Evolutionary conservation across 2,113 vertebrate species (phyloP).

Genomic region (Pongo abelii): DNA sequence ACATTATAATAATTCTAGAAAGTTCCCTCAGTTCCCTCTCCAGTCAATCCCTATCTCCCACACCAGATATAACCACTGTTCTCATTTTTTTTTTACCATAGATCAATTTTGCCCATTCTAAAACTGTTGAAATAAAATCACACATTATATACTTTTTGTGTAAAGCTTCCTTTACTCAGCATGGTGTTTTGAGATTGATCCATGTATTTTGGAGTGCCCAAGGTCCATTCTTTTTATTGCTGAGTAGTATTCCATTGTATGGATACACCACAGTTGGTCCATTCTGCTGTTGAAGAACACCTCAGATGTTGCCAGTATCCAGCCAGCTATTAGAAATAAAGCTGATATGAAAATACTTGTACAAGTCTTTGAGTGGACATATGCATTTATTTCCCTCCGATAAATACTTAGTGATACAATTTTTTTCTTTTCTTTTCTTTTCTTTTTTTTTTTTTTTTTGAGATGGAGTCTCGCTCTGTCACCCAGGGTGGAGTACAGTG

Average conservation of each 20-base stretch:
- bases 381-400: neutral
- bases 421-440: neutral
- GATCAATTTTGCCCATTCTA: neutral
- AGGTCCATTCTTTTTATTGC: neutral
- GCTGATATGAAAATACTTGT: neutral
- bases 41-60: neutral
- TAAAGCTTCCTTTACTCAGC: neutral
- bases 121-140: neutral
- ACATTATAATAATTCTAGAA: neutral
- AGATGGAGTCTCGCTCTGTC: rapidly evolving
- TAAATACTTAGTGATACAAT: neutral
- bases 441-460: too few relatives aligned
- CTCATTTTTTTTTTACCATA: neutral
- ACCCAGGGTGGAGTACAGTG: too few relatives aligned
- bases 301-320: neutral
- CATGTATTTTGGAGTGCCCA: neutral
- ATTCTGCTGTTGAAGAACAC: neutral
- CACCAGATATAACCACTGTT: neutral
- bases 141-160: neutral
- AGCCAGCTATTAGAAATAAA: neutral
- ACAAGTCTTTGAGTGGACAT: neutral
- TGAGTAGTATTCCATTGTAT: neutral
- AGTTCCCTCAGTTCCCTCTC: neutral
- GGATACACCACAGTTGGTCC: neutral
- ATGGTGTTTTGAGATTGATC: neutral